phyloP scores from a whole-genome alignment of 2,888 invertebrate genomes.

The Oeneis ivallda region DNA sequence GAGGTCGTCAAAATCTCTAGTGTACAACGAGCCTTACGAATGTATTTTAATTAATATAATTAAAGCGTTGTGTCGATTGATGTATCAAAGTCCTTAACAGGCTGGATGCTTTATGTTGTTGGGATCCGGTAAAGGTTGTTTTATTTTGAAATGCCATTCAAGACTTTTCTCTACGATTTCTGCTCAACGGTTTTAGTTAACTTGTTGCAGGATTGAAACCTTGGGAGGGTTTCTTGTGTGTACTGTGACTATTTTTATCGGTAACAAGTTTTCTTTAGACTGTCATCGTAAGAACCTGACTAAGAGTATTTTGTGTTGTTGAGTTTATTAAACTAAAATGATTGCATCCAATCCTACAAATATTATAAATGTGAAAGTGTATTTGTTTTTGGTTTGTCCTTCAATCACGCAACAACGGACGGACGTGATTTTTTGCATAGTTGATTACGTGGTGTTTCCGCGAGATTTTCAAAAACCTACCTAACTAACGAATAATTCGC shows the following conservation, averaged over 20 bases:
- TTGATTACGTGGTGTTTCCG: no score
- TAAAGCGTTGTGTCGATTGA: conserved; percentile 8
- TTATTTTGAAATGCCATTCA: conserved; percentile 18
- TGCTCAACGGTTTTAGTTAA: conserved; percentile 17
- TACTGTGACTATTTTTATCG: conserved; percentile 6
- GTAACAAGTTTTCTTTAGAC: neutral
- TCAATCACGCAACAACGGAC: no score
- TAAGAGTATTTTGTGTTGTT: neutral
- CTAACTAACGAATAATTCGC: no score
- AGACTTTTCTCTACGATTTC: conserved; percentile 9
- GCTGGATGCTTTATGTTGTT: neutral
- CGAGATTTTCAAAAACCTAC: no score
- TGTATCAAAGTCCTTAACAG: conserved; percentile 8
- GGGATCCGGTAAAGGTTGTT: conserved; percentile 12
- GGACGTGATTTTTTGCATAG: no score
- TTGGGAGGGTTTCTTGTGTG: neutral
- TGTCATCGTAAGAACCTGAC: neutral
- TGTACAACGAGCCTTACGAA: neutral
- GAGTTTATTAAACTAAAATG: no score
- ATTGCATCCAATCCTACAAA: no score
- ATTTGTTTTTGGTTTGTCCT: no score
- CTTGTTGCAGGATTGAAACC: neutral
- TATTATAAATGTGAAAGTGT: no score
- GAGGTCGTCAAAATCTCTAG: no score
- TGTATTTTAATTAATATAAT: neutral